Conservation (phyloP, 1,140 invertebrate species). For the Drosophila arawakana region DNA sequence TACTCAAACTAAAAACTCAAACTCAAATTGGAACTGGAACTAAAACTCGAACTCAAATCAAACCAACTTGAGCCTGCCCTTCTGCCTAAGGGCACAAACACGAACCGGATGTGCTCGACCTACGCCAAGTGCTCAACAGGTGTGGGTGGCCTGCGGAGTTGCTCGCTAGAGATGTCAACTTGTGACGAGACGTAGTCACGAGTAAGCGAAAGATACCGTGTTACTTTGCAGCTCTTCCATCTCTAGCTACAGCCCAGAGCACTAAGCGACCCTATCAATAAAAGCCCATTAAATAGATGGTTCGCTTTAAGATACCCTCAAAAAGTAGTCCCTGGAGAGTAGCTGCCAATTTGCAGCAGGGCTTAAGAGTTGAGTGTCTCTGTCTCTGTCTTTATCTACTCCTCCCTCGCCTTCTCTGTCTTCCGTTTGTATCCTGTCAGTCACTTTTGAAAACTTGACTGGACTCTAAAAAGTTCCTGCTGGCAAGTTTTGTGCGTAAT, state of each 20-base stretch:
- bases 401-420: not conserved
- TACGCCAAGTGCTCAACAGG: slow-evolving; percentile 16
- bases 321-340: slow-evolving; percentile 54
- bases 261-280: slow-evolving; percentile 68
- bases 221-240: not conserved
- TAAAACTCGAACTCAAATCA: not conserved
- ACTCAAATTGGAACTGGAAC: slow-evolving; percentile 6
- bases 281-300: slow-evolving; percentile 55
- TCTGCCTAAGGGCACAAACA: not conserved
- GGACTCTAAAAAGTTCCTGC: slow-evolving; percentile 51
- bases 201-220: too few species aligned
- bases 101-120: not conserved
- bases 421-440: slow-evolving; percentile 44
- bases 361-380: slow-evolving; percentile 41
- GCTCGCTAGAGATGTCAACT: not conserved
- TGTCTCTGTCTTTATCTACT: not conserved
- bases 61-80: slow-evolving; percentile 9
- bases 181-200: too few species aligned
- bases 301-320: slow-evolving; percentile 27
- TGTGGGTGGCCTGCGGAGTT: not conserved
- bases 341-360: slow-evolving; percentile 65
- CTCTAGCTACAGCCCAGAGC: not conserved
- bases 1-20: slow-evolving; percentile 54
- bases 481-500: slow-evolving; percentile 59
- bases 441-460: slow-evolving; percentile 55